Base-by-base conservation (phyloP, 2,888 invertebrate species). In the Polietes domitor region DNA sequence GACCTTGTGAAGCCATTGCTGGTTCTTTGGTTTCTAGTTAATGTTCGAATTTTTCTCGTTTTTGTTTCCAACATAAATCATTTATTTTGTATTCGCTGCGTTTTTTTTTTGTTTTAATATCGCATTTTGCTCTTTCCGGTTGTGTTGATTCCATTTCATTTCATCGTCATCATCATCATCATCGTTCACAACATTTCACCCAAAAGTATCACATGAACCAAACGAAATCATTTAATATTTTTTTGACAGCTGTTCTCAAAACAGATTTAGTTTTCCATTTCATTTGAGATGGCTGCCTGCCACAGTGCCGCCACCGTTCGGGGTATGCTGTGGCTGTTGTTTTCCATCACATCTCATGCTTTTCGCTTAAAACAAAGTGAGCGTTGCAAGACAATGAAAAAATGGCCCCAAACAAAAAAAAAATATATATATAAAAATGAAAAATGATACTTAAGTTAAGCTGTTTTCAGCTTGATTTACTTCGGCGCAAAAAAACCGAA, bases 371-470 rank as follows among this genome's bases (percentile, higher is more conserved):
- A 79, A 58, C 72, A 77, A 65, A 74, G 37, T n/a, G 28, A 26
- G 19, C 58, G 63, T 43, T 68, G n/a, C 5, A 21, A 15, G 41
- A 4, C 37, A 21, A 41, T 1, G 6, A 41, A 65, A 37, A 65
- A 63, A 63, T 32, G n/a, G 1, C 19, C 12, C n/a, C n/a, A n/a
- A 65, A 68, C 37, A 43, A 1, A 37, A 58, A 24, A 53, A 53
- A 21, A 19, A 21, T 53, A 19, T 21, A 2, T 17, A 24, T 65
- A 74, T 55, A 47, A 65, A 77, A 83, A 83, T 80, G 80, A 83
- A 83, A 83, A 83, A 83, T 83, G 83, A 72, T 78, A 77, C 65
- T 65, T 72, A 65, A 78, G 80, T 80, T 83, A 78, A 83, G 77
- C 83, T 78, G 77, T 75, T 80, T 83, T 77, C 77, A 78, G 72